phyloP scores from a whole-genome alignment of 2,888 invertebrate species.

The Augiades crinisus region DNA sequence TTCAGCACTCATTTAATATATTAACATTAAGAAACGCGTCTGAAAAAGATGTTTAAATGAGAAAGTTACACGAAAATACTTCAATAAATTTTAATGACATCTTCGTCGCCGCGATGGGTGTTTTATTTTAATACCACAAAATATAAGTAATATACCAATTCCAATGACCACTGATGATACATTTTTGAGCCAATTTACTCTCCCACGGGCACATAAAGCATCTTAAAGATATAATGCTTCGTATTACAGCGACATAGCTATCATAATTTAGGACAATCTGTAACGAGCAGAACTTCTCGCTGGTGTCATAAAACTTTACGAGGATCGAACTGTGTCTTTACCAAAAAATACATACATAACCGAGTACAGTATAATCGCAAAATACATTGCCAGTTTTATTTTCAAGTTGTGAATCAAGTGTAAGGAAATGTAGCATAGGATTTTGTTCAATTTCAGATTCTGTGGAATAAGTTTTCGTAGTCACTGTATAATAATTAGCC shows the following conservation, averaged over 20 bases:
- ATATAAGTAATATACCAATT: conserved; percentile 5
- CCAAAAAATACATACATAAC: background rate
- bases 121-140: conserved; percentile 3
- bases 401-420: background rate
- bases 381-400: background rate
- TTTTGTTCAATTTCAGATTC: background rate
- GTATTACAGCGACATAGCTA: conserved; percentile 37
- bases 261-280: conserved; percentile 42
- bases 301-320: conserved; percentile 57
- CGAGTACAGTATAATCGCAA: background rate
- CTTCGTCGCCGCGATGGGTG: background rate
- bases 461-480: background rate
- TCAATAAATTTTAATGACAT: background rate
- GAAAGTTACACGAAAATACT: conserved; percentile 3
- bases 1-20: too few species aligned
- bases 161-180: conserved; percentile 17
- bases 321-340: conserved; percentile 44
- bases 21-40: too few species aligned
- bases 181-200: conserved; percentile 29
- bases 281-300: conserved; percentile 36
- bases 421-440: background rate
- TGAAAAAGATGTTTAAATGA: background rate
- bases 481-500: conserved; percentile 22
- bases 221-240: conserved; percentile 30
- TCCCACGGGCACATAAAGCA: conserved; percentile 33